Evolutionary conservation across 2,797 vertebrate genomes (phyloP).

Genomic region (Tokudaia tokunoshimensis): DNA sequence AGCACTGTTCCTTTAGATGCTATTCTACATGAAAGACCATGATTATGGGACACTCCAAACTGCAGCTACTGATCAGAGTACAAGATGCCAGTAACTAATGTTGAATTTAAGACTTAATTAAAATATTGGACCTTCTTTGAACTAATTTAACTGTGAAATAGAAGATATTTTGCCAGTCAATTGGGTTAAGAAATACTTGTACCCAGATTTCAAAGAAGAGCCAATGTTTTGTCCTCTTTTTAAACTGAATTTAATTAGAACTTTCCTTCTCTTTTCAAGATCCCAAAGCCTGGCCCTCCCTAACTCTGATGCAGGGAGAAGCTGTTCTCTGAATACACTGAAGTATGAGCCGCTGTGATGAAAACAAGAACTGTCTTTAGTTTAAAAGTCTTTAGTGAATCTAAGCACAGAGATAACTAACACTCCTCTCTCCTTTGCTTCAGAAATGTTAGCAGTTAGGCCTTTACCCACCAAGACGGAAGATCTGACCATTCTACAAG

Average conservation of each 20-base stretch:
- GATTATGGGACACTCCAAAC: neutral
- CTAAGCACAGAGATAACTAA: conserved; percentile 22
- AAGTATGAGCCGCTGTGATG: neutral
- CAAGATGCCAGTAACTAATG: neutral
- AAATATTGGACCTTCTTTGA: conserved; percentile 48
- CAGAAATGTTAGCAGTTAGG: neutral
- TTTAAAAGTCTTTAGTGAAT: neutral
- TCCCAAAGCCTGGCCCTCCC: neutral
- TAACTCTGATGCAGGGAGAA: neutral
- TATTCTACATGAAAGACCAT: conserved; percentile 38
- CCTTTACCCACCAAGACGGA: neutral
- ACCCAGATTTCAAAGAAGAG: conserved; percentile 7
- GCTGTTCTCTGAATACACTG: neutral
- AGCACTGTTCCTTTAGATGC: conserved; percentile 35
- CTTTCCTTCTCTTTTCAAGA: conserved; percentile 20
- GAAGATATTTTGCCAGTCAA: conserved; percentile 30
- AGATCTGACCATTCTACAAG: neutral
- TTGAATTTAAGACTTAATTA: conserved; percentile 6
- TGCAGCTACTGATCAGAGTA: conserved; percentile 12
- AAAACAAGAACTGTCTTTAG: conserved; percentile 50
- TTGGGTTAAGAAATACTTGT: conserved; percentile 52
- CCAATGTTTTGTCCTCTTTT: neutral
- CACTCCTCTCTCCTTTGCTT: neutral
- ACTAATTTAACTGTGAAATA: conserved; percentile 43
- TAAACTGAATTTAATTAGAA: conserved; percentile 18